Evolutionary conservation across 2,888 invertebrate genomes (phyloP).

Genomic region (Hylaea fasciaria): DNA sequence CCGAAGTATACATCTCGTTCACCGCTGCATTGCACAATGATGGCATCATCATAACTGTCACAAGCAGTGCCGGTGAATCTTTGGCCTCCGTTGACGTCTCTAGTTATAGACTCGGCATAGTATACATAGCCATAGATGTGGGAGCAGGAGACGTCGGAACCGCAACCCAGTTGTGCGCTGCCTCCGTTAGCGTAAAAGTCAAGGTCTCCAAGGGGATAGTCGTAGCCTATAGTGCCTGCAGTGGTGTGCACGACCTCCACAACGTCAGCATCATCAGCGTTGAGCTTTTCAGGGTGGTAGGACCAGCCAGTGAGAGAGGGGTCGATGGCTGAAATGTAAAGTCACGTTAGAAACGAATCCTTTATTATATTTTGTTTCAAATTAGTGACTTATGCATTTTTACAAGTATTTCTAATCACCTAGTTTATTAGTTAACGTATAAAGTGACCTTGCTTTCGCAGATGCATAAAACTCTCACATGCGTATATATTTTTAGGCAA

Average conservation of each 20-base stretch:
- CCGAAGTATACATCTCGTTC: conserved; percentile 61
- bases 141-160: conserved; percentile 57
- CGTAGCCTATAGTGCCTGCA: conserved; percentile 67
- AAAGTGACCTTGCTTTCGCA: too few species aligned
- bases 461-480: too few species aligned
- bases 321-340: conserved; percentile 66
- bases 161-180: conserved; percentile 63
- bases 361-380: too few species aligned
- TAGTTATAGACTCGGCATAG: conserved; percentile 69
- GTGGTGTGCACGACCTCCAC: conserved; percentile 77
- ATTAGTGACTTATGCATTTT: too few species aligned
- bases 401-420: too few species aligned
- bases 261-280: conserved; percentile 58
- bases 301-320: conserved; percentile 76
- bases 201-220: conserved; percentile 68
- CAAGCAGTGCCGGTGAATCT: conserved; percentile 71
- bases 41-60: conserved; percentile 59
- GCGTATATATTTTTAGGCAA: background rate
- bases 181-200: conserved; percentile 80
- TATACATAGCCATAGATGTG: conserved; percentile 62
- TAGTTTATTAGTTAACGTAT: too few species aligned
- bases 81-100: conserved; percentile 46
- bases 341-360: too few species aligned
- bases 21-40: conserved; percentile 56
- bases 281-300: conserved; percentile 65